Evolutionary conservation across 2,888 invertebrate genomes (phyloP), one percentile per base, ranked within the genome.

Genomic region (Acanthosepion lycidas): DNA sequence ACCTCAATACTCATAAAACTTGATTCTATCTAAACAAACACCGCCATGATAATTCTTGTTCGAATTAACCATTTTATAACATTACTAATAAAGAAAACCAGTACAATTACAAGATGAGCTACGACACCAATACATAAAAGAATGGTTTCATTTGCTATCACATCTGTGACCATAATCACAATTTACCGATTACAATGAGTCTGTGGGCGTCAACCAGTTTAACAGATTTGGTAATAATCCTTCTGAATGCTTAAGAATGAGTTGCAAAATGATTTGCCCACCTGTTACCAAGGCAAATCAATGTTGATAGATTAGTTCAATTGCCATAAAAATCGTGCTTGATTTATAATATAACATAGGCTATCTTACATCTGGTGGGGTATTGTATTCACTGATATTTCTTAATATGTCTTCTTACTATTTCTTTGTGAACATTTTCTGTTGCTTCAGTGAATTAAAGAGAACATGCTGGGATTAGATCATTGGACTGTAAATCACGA

Each of bases 181-280:
- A 78, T 78, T 78, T 78, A 78, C 78, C 33, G 78, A 78, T 78
- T 33, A 78, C 78, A 78, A 78, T 78, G 78, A 15, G 78, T 33
- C 78, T 33, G 33, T 33, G 78, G 78, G 78, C 78, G 78, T 78
- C 78, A 78, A 78, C 78, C 78, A 33, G 78, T 78, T 78, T 78
- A 78, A 78, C 78, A 78, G 78, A 78, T 78, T 78, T 78, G 8
- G n/a, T 78, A 78, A 78, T 78, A 78, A 78, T 78, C 78, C n/a
- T 78, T 78, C n/a, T 12, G n/a, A 33, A 33, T 33, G 78, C 33
- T 78, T 78, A 78, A 78, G 78, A 33, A 78, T 33, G 78, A 15
- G 12, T 78, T 33, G 33, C 78, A 78, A 78, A 78, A 78, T 33
- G n/a, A 78, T n/a, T n/a, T 18, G n/a, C n/a, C 78, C 78, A 78